Base-by-base conservation (phyloP, 2,888 invertebrate genomes). In the Drosophila maculinotata region DNA sequence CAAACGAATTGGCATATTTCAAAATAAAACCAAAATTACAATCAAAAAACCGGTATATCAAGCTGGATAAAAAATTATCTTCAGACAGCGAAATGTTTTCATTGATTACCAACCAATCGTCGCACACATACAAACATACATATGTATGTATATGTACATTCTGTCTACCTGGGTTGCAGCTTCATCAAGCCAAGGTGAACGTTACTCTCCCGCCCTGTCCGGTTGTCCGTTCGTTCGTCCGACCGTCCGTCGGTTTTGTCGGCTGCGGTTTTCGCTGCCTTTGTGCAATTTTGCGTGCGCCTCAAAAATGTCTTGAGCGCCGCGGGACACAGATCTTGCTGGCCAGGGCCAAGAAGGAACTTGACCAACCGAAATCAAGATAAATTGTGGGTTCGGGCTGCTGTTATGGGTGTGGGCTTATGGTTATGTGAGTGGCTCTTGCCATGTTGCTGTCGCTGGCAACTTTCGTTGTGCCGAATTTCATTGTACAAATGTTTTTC, bases 381-480 rank as follows among this genome's bases (percentile, higher is more conserved):
- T 87, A 84, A 81, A 87, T 84, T 84, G 85, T 69, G 81, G 69
- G 85, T 64, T 80, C 74, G 44, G 20, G 31, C 53, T 47, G 52
- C 33, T 62, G 51, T 38, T 49, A 45, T 56, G 51, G 52, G 47
- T 56, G 42, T 58, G 56, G 36, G 45, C 38, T 51, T 58, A 42
- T 77, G 63, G 45, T 41, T 56, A 36, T 69, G 57, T 64, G 68
- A 45, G 45, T 44, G 44, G 36, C 15, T 15, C 3, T 10, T 8
- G 12, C 6, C 14, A 26, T 44, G 15, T 28, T 7, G 28, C 31
- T 67, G 39, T 44, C 38, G 54, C 41, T 38, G 60, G 23, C 67
- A 79, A 87, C 87, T 84, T 84, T 87, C 84, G 76, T 85, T 84
- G 87, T 79, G 85, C 87, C 69, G 85, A 78, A 81, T 85, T 85